Percentiles rank a stretch among this genome's conserved stretches.
phyloP scores from a whole-genome alignment of 2,888 invertebrate species.

The Rugalucina vietnamica region DNA sequence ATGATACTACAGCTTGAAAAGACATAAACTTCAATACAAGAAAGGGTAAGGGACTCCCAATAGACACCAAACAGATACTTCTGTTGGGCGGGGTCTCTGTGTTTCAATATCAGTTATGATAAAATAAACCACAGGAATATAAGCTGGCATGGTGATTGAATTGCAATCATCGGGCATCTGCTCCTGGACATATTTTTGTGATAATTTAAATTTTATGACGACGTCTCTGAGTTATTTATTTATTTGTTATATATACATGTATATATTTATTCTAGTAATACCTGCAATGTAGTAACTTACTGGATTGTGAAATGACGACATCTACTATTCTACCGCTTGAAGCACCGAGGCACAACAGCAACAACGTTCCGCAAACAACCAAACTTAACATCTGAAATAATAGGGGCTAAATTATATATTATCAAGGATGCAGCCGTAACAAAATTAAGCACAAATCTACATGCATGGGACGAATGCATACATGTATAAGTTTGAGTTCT shows the following conservation, averaged over 20 bases:
- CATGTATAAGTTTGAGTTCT: background rate
- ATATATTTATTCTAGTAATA: too few relatives aligned
- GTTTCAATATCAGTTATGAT: too few relatives aligned
- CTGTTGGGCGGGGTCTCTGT: too few relatives aligned
- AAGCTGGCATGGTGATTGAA: too few relatives aligned
- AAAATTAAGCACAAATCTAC: background rate
- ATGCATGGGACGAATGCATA: background rate
- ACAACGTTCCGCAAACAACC: background rate
- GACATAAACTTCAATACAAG: background rate
- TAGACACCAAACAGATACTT: background rate
- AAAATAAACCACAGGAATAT: too few relatives aligned
- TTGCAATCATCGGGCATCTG: too few relatives aligned
- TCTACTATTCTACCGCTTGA: background rate
- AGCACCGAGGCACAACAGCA: background rate
- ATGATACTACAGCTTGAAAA: background rate
- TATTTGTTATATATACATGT: background rate
- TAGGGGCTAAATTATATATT: background rate
- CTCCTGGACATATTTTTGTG: too few relatives aligned
- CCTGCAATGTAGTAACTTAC: background rate
- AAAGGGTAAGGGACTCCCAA: background rate
- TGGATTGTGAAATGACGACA: background rate
- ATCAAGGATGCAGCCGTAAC: background rate
- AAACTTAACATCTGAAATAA: background rate
- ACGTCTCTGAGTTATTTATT: background rate
- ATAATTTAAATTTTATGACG: background rate